phyloP scores from a whole-genome alignment of 2,888 invertebrate genomes.

The Hipparchia semele region DNA sequence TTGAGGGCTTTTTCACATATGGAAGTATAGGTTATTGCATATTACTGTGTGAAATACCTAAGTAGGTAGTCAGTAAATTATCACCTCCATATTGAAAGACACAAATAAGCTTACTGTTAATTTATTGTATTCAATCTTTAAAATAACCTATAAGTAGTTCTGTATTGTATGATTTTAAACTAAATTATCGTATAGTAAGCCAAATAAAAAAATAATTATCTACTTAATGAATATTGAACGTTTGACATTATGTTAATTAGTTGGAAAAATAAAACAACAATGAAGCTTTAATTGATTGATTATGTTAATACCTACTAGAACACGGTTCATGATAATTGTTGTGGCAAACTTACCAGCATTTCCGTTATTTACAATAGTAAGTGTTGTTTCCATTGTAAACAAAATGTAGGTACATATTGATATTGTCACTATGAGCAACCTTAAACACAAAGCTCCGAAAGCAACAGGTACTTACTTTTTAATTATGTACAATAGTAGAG shows the following conservation, averaged over 20 bases:
- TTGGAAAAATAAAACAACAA: background rate
- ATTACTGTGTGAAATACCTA: background rate
- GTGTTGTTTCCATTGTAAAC: slow-evolving; percentile 7
- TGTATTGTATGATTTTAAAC: background rate
- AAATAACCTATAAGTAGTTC: background rate
- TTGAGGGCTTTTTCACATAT: background rate
- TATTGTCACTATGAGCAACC: background rate
- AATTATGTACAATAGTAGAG: background rate
- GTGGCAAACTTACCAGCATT: background rate
- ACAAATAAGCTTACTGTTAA: background rate
- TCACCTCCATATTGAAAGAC: background rate
- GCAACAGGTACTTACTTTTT: background rate
- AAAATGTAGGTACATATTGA: background rate
- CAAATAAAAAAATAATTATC: background rate
- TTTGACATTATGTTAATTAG: background rate
- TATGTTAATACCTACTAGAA: background rate
- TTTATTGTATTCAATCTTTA: background rate
- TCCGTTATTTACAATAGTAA: slow-evolving; percentile 6
- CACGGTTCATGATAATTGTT: background rate
- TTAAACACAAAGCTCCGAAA: background rate
- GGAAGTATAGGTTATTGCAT: background rate
- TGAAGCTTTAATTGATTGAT: background rate
- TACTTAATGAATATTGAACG: background rate
- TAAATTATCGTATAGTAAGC: background rate
- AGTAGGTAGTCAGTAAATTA: background rate